phyloP scores from a whole-genome alignment of 2,797 vertebrate genomes.

The Pangasius krempfi region DNA sequence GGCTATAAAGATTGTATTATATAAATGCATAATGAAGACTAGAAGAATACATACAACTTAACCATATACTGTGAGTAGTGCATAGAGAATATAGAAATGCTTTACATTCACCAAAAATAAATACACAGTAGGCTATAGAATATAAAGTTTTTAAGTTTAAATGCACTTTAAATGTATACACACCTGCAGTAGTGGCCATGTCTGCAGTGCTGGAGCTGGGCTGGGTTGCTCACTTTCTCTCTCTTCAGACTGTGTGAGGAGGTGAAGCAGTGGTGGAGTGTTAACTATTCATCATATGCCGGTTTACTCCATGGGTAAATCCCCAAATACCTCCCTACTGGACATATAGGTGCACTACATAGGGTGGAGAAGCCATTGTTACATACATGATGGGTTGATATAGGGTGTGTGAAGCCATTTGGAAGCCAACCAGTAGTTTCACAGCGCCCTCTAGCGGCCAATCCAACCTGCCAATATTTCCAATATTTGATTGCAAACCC shows the following conservation, averaged over 20 bases:
- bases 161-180: constrained; percentile 40
- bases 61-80: background rate
- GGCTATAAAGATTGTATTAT: background rate
- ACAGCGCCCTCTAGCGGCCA: constrained; percentile 63
- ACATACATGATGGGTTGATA: background rate
- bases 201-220: constrained; percentile 58
- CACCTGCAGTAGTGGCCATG: constrained; percentile 76
- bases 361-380: background rate
- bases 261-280: constrained; percentile 43
- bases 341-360: background rate
- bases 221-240: constrained; percentile 21
- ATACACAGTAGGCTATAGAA: background rate
- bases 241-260: constrained; percentile 54
- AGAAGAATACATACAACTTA: background rate
- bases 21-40: background rate
- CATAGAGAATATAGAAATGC: background rate
- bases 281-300: constrained; percentile 39
- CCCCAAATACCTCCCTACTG: background rate
- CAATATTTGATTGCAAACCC: background rate
- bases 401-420: background rate
- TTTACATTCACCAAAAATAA: background rate
- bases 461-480: background rate
- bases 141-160: background rate
- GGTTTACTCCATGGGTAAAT: background rate
- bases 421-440: constrained; percentile 1